Evolutionary conservation across 2,113 vertebrate genomes (phyloP).

Genomic region (Pavo muticus): DNA sequence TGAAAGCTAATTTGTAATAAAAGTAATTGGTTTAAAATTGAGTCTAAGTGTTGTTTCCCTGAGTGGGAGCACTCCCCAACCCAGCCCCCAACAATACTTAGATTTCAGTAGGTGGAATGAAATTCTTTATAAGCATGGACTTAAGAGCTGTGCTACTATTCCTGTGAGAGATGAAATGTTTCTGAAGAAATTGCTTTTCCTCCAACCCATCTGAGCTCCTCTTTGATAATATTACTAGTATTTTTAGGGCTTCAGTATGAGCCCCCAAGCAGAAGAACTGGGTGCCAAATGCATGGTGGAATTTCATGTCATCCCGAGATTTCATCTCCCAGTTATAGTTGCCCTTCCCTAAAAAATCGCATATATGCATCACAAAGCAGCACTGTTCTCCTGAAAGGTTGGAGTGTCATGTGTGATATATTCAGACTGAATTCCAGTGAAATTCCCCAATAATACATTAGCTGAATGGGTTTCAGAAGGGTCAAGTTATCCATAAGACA

Average conservation of each 20-base stretch:
- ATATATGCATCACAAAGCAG: not conserved
- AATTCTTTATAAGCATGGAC: not conserved
- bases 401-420: not conserved
- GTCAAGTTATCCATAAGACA: not conserved
- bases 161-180: not conserved
- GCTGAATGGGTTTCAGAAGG: not conserved
- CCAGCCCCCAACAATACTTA: not conserved
- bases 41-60: not conserved
- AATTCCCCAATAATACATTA: not conserved
- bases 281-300: accelerated
- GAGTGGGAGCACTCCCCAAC: not conserved
- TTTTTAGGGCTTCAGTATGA: accelerated
- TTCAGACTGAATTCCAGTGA: not conserved
- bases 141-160: not conserved
- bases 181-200: not conserved
- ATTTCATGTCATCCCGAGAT: not conserved
- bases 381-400: not conserved
- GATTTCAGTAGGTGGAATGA: not conserved
- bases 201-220: not conserved
- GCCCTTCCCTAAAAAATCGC: not conserved
- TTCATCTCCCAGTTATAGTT: not conserved
- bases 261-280: not conserved
- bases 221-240: not conserved
- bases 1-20: not conserved
- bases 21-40: not conserved